A percentile compares a stretch with the other conserved stretches of the same genome.
Evolutionary conservation across 2,888 invertebrate species (phyloP).

Genomic region (Tanypteryx hageni): DNA sequence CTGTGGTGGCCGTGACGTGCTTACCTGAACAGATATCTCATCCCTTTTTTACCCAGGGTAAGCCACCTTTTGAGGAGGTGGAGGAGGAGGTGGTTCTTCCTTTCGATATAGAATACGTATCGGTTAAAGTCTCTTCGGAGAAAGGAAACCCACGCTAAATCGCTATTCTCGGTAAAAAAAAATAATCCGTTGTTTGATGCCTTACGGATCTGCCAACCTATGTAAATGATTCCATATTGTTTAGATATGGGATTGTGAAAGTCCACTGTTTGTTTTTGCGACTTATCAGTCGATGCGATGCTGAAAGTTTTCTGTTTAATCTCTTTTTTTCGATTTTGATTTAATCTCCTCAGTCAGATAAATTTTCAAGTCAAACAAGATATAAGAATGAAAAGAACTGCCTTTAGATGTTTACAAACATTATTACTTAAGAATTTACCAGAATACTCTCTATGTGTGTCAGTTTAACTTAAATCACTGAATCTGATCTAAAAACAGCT

Average conservation of each 20-base stretch:
- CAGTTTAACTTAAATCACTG: too few species aligned
- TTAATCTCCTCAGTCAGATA: too few species aligned
- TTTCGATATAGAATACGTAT: conserved; percentile 5
- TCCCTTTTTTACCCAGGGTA: neutral
- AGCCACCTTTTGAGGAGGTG: conserved; percentile 17
- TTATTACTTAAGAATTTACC: too few species aligned
- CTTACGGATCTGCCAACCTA: neutral
- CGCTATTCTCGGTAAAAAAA: neutral
- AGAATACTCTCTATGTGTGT: too few species aligned
- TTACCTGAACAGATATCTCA: neutral
- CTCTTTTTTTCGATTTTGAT: too few species aligned
- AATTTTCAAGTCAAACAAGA: too few species aligned
- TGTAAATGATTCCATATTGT: neutral
- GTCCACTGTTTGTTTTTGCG: neutral
- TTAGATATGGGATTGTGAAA: neutral
- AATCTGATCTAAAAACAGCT: too few species aligned
- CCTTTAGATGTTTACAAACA: too few species aligned
- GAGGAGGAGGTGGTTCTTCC: neutral
- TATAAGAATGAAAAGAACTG: too few species aligned
- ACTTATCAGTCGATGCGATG: too few species aligned
- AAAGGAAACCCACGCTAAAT: conserved; percentile 2
- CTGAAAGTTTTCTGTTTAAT: too few species aligned
- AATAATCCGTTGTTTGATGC: neutral
- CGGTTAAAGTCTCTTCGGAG: neutral
- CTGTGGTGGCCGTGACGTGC: neutral